Evolutionary conservation across 2,888 invertebrate genomes (phyloP).

Genomic region (Dilophus febrilis): DNA sequence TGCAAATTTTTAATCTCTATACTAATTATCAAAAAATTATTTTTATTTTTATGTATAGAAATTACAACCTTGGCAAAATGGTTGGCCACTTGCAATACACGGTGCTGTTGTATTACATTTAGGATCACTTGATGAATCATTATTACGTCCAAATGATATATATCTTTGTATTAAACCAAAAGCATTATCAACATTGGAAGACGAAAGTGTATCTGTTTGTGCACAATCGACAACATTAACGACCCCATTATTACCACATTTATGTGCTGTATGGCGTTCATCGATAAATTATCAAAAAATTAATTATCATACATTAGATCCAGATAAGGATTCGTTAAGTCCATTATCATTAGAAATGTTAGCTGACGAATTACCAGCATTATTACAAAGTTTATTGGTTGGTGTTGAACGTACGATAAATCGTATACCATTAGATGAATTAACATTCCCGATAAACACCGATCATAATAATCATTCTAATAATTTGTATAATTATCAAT

Average conservation of each 20-base stretch:
- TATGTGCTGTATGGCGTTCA: conserved; percentile 26
- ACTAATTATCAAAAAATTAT: too few species aligned
- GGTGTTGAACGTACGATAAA: conserved; percentile 53
- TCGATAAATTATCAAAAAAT: conserved; percentile 15
- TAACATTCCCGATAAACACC: conserved; percentile 40
- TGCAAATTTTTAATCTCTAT: too few species aligned
- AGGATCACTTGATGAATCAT: conserved; percentile 41
- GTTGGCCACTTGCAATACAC: conserved; percentile 49
- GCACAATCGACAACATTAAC: conserved; percentile 12
- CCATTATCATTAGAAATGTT: conserved; percentile 27
- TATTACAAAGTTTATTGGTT: conserved; percentile 45
- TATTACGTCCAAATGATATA: conserved; percentile 43
- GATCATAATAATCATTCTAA: conserved; percentile 30
- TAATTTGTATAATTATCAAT: conserved; percentile 17
- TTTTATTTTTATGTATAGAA: too few species aligned
- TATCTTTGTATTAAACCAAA: conserved; percentile 40
- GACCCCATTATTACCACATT: conserved; percentile 12
- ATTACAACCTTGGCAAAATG: conserved; percentile 15
- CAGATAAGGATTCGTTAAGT: conserved; percentile 20
- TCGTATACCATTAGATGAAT: conserved; percentile 45
- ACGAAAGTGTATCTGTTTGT: conserved; percentile 18
- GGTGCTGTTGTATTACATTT: conserved; percentile 45
- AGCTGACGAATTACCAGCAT: conserved; percentile 39
- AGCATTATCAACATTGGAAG: conserved; percentile 5
- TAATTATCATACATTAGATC: conserved; percentile 23